These are phyloP conservation scores for Helicoverpa assulta DNA, from an alignment of 2,888 invertebrate species.

Conservation along the genomic window DNA sequence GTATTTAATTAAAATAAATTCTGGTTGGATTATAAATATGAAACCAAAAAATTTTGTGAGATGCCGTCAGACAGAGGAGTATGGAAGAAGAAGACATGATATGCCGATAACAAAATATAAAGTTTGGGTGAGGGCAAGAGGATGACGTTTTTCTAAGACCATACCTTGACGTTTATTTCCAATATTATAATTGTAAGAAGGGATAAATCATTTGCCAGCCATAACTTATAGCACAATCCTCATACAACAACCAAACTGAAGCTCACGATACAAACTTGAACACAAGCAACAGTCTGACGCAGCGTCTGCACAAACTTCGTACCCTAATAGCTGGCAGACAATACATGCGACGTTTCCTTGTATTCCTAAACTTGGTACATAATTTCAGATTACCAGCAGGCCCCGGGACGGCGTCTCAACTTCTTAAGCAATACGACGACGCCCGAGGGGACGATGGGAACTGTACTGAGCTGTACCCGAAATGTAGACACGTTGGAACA, in stretches of 20 bases:
- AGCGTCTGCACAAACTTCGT: conserved; percentile 24
- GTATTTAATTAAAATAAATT: too few species aligned
- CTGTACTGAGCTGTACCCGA: conserved; percentile 73
- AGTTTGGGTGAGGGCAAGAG: too few species aligned
- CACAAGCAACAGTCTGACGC: conserved; percentile 1
- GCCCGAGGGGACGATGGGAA: conserved; percentile 77
- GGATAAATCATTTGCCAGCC: too few species aligned
- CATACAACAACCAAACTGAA: neutral
- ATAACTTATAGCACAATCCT: too few species aligned
- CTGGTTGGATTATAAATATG: too few species aligned
- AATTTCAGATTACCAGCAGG: conserved; percentile 86
- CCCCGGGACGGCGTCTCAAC: conserved; percentile 72
- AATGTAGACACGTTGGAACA: conserved; percentile 62
- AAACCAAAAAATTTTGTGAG: too few species aligned
- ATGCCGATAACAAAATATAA: too few species aligned
- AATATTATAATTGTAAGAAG: too few species aligned
- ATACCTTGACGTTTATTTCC: too few species aligned
- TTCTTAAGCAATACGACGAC: conserved; percentile 84
- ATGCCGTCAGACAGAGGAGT: too few species aligned
- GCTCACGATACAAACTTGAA: conserved; percentile 2
- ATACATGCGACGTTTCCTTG: conserved; percentile 44
- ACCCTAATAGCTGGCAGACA: conserved; percentile 20
- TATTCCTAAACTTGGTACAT: conserved; percentile 59
- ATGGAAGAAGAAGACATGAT: too few species aligned
- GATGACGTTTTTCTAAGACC: too few species aligned